Conservation (phyloP, 2,888 invertebrate genomes). For the Achlya flavicornis region DNA sequence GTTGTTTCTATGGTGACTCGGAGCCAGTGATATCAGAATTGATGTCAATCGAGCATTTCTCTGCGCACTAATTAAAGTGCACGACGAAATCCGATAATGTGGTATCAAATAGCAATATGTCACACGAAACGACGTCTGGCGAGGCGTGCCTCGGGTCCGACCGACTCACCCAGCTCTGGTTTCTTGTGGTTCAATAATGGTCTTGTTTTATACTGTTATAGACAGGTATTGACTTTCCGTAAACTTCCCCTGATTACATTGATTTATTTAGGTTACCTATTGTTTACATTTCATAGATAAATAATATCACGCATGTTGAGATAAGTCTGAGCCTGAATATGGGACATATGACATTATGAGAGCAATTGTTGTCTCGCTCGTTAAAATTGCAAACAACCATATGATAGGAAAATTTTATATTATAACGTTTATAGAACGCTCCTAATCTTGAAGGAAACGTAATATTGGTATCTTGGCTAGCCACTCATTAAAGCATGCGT, state of each 20-base stretch:
- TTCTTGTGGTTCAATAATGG: slow-evolving; percentile 64
- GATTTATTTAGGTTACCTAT: not conserved
- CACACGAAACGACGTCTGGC: slow-evolving; percentile 62
- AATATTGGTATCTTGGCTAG: slow-evolving; percentile 14
- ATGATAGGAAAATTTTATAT: too few species aligned
- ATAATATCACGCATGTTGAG: not conserved
- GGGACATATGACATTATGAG: too few species aligned
- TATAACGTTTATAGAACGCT: too few species aligned
- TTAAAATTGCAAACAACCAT: too few species aligned
- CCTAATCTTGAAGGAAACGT: too few species aligned
- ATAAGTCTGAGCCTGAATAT: too few species aligned
- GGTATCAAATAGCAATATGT: slow-evolving; percentile 70
- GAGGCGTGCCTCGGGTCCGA: slow-evolving; percentile 35
- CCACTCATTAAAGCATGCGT: slow-evolving; percentile 15
- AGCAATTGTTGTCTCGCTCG: too few species aligned
- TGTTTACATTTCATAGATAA: not conserved
- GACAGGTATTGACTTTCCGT: slow-evolving; percentile 52
- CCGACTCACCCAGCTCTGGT: slow-evolving; percentile 49
- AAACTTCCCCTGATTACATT: slow-evolving; percentile 41
- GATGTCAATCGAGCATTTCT: slow-evolving; percentile 45
- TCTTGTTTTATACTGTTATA: slow-evolving; percentile 40
- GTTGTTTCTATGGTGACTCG: slow-evolving; percentile 2
- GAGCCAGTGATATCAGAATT: slow-evolving; percentile 9
- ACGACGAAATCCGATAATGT: slow-evolving; percentile 64
- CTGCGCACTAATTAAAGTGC: slow-evolving; percentile 69